phyloP scores from a whole-genome alignment of 2,113 vertebrate genomes.

The Mohoua ochrocephala region DNA sequence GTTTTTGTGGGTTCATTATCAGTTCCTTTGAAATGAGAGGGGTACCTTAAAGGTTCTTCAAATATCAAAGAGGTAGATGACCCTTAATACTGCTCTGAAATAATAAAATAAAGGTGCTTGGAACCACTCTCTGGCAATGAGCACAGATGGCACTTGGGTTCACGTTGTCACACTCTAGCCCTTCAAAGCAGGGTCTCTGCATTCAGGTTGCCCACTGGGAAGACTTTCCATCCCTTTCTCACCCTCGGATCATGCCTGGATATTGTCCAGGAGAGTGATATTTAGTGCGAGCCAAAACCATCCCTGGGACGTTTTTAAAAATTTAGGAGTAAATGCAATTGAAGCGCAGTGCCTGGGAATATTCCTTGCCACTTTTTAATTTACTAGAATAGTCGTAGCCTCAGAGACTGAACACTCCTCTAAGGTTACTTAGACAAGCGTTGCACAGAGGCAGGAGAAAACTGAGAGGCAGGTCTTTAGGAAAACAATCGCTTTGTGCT shows the following conservation, averaged over 20 bases:
- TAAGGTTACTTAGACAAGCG: neutral
- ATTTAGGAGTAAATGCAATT: neutral
- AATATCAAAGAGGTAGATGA: neutral
- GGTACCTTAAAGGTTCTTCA: neutral
- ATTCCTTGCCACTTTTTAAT: constrained; percentile 18
- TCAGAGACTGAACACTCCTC: constrained; percentile 2
- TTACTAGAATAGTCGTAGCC: neutral
- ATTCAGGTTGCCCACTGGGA: neutral
- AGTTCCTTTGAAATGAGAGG: neutral
- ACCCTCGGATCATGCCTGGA: neutral
- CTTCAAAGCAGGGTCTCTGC: neutral
- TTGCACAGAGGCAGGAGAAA: neutral
- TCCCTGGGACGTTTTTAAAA: neutral
- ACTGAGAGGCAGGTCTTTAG: neutral
- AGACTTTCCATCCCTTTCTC: neutral
- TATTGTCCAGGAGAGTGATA: neutral
- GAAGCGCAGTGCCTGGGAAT: neutral
- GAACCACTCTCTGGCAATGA: neutral
- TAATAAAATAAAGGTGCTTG: neutral
- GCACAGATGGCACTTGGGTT: neutral
- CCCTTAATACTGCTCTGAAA: neutral
- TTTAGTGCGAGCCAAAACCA: neutral
- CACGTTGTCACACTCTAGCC: neutral
- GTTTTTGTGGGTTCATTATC: neutral
- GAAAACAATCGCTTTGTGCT: neutral